phyloP scores from a whole-genome alignment of 2,113 vertebrate species.

The Pseudopodoces humilis region DNA sequence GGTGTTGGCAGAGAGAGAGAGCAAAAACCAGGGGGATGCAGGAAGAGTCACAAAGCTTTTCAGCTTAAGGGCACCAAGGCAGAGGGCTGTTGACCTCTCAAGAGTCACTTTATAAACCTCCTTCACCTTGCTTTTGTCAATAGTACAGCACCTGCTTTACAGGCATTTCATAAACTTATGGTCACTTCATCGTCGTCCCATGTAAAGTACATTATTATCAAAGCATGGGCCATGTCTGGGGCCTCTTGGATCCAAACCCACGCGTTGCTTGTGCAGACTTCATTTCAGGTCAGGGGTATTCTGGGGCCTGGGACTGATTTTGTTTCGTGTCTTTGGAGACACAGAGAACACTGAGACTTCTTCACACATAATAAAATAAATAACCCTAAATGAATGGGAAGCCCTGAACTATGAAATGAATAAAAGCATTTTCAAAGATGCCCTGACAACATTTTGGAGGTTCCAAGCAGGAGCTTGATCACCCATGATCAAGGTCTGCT shows the following conservation, averaged over 20 bases:
- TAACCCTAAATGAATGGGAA: conserved; percentile 18
- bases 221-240: not conserved
- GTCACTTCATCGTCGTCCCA: not conserved
- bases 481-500: not conserved
- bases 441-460: conserved; percentile 3
- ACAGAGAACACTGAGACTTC: not conserved
- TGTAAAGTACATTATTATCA: not conserved
- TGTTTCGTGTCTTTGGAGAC: not conserved
- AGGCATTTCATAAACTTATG: not conserved
- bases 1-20: not conserved
- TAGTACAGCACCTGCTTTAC: not conserved
- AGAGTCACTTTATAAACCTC: not conserved
- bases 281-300: not conserved
- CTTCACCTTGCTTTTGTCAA: not conserved
- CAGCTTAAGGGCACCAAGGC: not conserved
- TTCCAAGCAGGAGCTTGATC: not conserved
- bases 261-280: not conserved
- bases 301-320: not conserved
- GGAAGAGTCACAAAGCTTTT: not conserved
- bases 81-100: not conserved
- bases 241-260: not conserved
- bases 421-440: conserved; percentile 24
- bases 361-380: conserved; percentile 43
- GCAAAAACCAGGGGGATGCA: not conserved
- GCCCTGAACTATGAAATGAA: not conserved